These are phyloP conservation scores for Eidolon dupreanum DNA, from an alignment of 2,797 vertebrate genomes.

Conservation along the genomic window DNA sequence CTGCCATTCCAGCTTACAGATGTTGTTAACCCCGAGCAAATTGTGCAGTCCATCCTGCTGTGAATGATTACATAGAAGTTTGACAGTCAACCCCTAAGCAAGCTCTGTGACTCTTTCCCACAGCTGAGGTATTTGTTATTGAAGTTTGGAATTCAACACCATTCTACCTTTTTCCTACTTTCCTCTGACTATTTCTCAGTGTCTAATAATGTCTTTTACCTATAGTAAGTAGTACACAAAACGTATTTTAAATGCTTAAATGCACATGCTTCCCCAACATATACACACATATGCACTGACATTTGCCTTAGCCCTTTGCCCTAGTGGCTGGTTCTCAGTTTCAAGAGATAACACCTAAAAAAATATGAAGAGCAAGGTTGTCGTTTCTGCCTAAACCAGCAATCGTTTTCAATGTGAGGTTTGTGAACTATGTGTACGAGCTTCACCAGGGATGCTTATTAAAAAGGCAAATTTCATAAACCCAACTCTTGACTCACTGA, in stretches of 20 bases:
- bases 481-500: neutral
- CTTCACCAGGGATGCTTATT: neutral
- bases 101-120: neutral
- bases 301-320: neutral
- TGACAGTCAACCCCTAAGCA: neutral
- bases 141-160: neutral
- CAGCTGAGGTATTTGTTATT: neutral
- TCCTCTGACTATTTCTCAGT: neutral
- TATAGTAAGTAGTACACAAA: neutral
- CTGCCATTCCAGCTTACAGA: constrained; percentile 20
- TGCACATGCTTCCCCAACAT: neutral
- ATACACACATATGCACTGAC: neutral
- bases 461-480: neutral
- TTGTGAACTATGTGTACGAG: neutral
- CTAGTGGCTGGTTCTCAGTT: neutral
- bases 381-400: neutral
- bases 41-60: neutral
- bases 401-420: neutral
- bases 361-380: neutral
- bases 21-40: neutral
- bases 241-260: constrained; percentile 6
- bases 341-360: neutral
- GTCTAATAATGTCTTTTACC: neutral
- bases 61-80: neutral
- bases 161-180: neutral